A percentile compares a stretch with the other conserved stretches of the same genome.
Conservation (phyloP, 1,140 invertebrate species). For the Lineus longissimus region DNA sequence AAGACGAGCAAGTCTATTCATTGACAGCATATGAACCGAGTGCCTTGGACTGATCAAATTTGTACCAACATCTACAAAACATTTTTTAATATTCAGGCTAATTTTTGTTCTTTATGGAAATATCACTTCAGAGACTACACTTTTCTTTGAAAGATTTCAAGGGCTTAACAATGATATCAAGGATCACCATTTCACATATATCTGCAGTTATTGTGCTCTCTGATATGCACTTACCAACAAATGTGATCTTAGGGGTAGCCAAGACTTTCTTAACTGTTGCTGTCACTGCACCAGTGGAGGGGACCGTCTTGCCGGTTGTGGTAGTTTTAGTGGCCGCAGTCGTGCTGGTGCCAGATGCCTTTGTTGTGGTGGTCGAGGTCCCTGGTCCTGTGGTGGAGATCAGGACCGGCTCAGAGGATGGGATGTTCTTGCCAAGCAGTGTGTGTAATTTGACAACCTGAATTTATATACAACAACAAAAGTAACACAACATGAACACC, state of each 20-base stretch:
- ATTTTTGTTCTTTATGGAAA: too few relatives aligned
- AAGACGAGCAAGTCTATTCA: constrained; percentile 11
- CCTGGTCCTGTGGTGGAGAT: constrained; percentile 27
- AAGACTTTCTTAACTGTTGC: constrained; percentile 59
- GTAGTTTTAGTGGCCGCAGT: constrained; percentile 25
- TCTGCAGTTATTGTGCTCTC: too few relatives aligned
- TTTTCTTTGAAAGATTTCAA: too few relatives aligned
- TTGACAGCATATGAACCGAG: too few relatives aligned
- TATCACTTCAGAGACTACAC: too few relatives aligned
- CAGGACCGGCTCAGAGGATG: constrained; percentile 82
- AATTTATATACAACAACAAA: too few relatives aligned
- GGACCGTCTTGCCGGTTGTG: constrained; percentile 16
- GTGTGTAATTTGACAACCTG: constrained; percentile 90
- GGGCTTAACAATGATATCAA: too few relatives aligned
- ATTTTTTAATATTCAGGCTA: too few relatives aligned
- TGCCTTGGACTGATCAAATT: too few relatives aligned
- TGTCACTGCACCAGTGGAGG: constrained; percentile 18
- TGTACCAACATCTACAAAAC: too few relatives aligned
- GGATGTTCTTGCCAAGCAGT: constrained; percentile 95
- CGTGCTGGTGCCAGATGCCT: background rate
- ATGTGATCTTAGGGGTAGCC: constrained; percentile 81
- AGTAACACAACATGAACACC: too few relatives aligned
- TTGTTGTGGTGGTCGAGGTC: constrained; percentile 19
- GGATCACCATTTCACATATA: too few relatives aligned
- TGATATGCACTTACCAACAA: constrained; percentile 73